These are phyloP conservation scores for Astyanax mexicanus DNA, from an alignment of 2,797 vertebrate genomes.

Conservation along the genomic window DNA sequence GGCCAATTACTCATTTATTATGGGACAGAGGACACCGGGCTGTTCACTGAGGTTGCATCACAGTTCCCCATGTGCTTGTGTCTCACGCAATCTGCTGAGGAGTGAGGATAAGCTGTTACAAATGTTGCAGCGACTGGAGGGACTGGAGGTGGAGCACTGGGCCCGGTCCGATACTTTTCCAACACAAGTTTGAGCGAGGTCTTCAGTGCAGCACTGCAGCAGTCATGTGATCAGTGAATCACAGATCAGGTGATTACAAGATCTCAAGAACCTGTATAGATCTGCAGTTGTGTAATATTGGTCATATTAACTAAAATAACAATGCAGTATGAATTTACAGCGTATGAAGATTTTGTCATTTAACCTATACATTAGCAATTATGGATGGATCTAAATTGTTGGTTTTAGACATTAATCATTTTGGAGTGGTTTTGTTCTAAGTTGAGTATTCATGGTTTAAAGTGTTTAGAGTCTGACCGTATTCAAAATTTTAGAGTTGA, in stretches of 20 bases:
- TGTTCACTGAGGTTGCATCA: conserved; percentile 38
- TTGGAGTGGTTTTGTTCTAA: not conserved
- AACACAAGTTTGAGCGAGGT: not conserved
- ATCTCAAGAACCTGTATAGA: too few relatives aligned
- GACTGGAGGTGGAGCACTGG: not conserved
- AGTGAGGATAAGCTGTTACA: conserved; percentile 1
- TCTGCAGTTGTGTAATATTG: too few relatives aligned
- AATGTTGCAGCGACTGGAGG: conserved; percentile 15
- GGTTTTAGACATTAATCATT: too few relatives aligned
- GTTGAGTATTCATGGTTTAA: not conserved
- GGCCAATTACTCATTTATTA: conserved; percentile 44
- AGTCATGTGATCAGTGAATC: too few relatives aligned
- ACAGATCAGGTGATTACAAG: too few relatives aligned
- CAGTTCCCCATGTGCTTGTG: not conserved
- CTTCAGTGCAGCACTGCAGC: not conserved
- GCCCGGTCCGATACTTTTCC: not conserved
- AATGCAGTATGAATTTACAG: too few relatives aligned
- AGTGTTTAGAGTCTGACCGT: too few relatives aligned
- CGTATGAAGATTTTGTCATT: too few relatives aligned
- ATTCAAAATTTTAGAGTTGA: too few relatives aligned
- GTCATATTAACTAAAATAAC: too few relatives aligned
- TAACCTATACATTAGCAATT: too few relatives aligned
- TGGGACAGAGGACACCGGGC: conserved; percentile 14
- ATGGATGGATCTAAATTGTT: too few relatives aligned
- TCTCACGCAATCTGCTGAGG: conserved; percentile 14